Evolutionary conservation across 2,113 vertebrate species (phyloP), one percentile per base, ranked within the genome.

Genomic region (Herpetotheres cachinnans): DNA sequence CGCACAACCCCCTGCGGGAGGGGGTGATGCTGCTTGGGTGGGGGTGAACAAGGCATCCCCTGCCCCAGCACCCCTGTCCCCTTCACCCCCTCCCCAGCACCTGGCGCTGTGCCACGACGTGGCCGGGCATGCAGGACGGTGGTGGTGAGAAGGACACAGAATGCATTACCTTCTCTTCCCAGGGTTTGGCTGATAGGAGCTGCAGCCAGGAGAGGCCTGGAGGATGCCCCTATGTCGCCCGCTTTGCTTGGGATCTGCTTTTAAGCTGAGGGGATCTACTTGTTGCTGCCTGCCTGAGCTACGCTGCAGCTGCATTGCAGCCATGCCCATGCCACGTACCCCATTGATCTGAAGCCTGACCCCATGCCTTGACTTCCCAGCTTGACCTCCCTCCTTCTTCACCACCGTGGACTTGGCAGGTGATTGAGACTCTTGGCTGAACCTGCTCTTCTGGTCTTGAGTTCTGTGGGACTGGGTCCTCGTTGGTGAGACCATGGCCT

Each of bases 61-160:
- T 55, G 22, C 12, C 34, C 38, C 1, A 0, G 10, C 2, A 13
- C 21, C 22, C 36, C 42, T 2, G 0, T 49, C 30, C 40, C 30
- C 24, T 7, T 24, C 47, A 9, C 18, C 10, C 24, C 69, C 47
- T 8, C 21, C 25, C 32, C 2, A 2, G 25, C 62, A 72, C 47
- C 9, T 2, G 0, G 46, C 0, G 0, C 38, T 0, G 0, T 65
- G 82, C n/a, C 42, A 47, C 0, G 0, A 19, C 4, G 1, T 14
- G 27, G 17, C 15, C 1, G 8, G 47, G 13, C 27, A 16, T 56
- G 18, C 36, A 55, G 46, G 40, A 40, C 1, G 5, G 30, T 0
- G 1, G 22, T 22, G 21, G 34, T 49, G 22, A 24, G 19, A 86
- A 82, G 66, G 71, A 42, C 13, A 11, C 18, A 27, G 25, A 46